A percentile compares a stretch with the other conserved stretches of the same genome.
Evolutionary conservation across 2,797 vertebrate genomes (phyloP).

Genomic region (Tokudaia tokunoshimensis): DNA sequence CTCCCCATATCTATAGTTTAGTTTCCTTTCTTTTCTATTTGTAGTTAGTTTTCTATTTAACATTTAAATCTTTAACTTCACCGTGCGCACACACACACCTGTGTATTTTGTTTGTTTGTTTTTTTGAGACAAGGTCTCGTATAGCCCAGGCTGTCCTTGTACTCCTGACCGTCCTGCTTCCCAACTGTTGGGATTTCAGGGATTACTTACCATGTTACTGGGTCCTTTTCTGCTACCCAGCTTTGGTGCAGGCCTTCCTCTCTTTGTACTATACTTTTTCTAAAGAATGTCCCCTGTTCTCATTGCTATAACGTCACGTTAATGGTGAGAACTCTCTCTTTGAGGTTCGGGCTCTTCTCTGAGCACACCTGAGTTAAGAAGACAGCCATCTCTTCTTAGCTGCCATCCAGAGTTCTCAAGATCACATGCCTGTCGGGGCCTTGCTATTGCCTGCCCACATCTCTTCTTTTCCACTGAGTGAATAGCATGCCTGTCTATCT

Average conservation of each 20-base stretch:
- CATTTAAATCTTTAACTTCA: constrained; percentile 24
- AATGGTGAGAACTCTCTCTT: neutral
- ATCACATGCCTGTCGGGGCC: neutral
- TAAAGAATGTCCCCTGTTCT: neutral
- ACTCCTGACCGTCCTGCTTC: neutral
- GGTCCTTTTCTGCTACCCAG: neutral
- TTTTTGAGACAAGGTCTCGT: neutral
- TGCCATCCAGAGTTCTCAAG: neutral
- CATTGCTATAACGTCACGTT: neutral
- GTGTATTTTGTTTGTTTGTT: neutral
- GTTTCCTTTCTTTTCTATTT: constrained; percentile 2
- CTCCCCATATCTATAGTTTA: neutral
- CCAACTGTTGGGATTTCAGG: neutral
- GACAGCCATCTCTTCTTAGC: neutral
- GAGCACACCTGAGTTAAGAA: neutral
- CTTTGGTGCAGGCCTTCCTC: neutral
- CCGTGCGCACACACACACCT: too few relatives aligned
- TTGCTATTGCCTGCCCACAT: neutral
- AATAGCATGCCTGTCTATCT: neutral
- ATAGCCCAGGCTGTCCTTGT: neutral
- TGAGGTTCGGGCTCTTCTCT: neutral
- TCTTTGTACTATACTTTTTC: constrained; percentile 1
- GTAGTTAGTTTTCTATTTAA: neutral
- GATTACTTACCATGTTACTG: neutral
- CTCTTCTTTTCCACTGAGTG: neutral